Conservation (phyloP, 2,888 invertebrate genomes). For the Seira sanloemensis region DNA sequence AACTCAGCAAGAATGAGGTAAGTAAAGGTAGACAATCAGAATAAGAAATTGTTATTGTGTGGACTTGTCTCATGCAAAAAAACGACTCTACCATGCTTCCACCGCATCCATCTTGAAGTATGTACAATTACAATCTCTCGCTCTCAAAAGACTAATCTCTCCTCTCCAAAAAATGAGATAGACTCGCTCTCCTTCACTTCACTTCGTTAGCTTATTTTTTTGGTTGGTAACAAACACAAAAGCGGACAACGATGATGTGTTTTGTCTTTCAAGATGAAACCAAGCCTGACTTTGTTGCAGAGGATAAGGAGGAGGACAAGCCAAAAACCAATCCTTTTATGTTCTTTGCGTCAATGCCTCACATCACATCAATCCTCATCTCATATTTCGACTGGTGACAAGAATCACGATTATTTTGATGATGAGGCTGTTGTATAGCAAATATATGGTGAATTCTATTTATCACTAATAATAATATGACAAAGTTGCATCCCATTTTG, state of each 20-base stretch:
- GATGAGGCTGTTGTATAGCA: no score
- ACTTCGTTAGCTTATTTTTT: neutral
- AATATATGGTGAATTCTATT: neutral
- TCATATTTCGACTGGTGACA: neutral
- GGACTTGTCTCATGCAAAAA: no score
- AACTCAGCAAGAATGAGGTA: slow-evolving; percentile 11
- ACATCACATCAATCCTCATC: neutral
- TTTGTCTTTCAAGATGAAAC: neutral
- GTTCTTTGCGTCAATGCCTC: neutral
- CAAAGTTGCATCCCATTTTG: neutral
- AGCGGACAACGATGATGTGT: neutral
- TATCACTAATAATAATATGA: neutral
- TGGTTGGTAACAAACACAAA: slow-evolving; percentile 36
- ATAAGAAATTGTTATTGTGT: slow-evolving; percentile 8
- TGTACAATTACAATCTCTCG: slow-evolving; percentile 13
- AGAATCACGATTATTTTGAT: no score
- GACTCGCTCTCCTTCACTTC: slow-evolving; percentile 58
- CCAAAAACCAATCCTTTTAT: slow-evolving; percentile 5
- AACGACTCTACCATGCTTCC: no score
- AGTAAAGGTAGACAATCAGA: slow-evolving; percentile 29
- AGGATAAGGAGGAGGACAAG: slow-evolving; percentile 36
- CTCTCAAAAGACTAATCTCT: no score
- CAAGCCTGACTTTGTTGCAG: neutral
- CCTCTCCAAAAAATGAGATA: slow-evolving; percentile 9
- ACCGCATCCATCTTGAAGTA: no score